Base-by-base conservation (phyloP, 2,797 vertebrate species). In the Ataeniobius toweri region DNA sequence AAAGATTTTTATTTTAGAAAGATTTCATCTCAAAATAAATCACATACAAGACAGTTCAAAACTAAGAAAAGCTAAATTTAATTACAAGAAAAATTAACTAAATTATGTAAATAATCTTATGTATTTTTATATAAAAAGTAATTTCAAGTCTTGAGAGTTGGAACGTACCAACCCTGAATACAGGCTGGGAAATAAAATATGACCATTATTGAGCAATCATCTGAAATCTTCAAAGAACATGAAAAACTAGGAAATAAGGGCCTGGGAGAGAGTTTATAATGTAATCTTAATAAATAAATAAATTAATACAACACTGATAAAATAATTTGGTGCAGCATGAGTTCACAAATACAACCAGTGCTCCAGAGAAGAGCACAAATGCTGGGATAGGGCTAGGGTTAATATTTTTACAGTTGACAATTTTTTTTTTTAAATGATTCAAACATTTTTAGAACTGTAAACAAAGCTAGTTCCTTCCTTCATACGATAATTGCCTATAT, bases 1-100 rank as follows among this genome's bases (percentile, higher is more conserved):
- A 86, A 58, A 63, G 31, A 63, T 74, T 14, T 71, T 69, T 83
- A 50, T 71, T 39, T 78, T 51, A 44, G 73, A 63, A 77, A 18
- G 48, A 80, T 51, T 77, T 58, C 41, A 73, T 18, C 53, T 76
- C 3, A 59, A 26, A 36, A 59, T 26, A 76, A 51, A 75, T 56
- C 18, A 69, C 14, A 22, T 55, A n/a, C 59, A 67, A 36, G 44
- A 20, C 3, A 68, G 10, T 26, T 67, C 3, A 44, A 68, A n/a
- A n/a, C 3, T 10, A 69, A n/a, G 6, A 46, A 26, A 48, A 44
- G 14, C 24, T 6, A 44, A 44, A 46, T 46, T 3, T 22, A 39
- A 24, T 28, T 59, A 28, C 3, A 3, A 28, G 44, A n/a, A 69
- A 69, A 14, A 67, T 5, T 12, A 6, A 4, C 12, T 22, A 24